Evolutionary conservation across 2,888 invertebrate species (phyloP).

Genomic region (Pedicia rivosa): DNA sequence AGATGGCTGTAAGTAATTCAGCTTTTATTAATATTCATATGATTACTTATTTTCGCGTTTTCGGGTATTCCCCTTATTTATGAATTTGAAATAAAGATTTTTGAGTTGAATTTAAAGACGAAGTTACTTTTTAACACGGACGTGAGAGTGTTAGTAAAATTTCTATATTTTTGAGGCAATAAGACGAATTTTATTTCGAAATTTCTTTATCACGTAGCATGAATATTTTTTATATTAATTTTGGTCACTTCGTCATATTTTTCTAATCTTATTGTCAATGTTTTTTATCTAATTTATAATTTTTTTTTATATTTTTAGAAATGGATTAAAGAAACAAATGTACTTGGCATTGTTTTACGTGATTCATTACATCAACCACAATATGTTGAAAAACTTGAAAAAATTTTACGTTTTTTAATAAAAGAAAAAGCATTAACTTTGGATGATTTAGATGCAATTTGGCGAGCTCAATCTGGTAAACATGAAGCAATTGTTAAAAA

Average conservation of each 20-base stretch:
- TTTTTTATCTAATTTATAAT: background rate
- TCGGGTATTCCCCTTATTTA: no score
- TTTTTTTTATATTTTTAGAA: slow-evolving; percentile 36
- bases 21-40: no score
- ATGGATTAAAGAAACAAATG: slow-evolving; percentile 93
- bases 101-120: no score
- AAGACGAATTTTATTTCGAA: no score
- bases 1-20: slow-evolving; percentile 72
- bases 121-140: no score
- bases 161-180: no score
- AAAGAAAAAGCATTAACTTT: slow-evolving; percentile 80
- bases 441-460: slow-evolving; percentile 86
- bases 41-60: no score
- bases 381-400: slow-evolving; percentile 94
- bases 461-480: slow-evolving; percentile 94
- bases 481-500: slow-evolving; percentile 98
- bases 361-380: slow-evolving; percentile 96
- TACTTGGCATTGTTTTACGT: slow-evolving; percentile 83
- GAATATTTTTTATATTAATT: no score
- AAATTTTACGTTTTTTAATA: slow-evolving; percentile 92
- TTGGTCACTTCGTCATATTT: no score
- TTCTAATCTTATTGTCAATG: background rate
- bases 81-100: no score
- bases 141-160: no score
- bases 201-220: no score